Evolutionary conservation across 2,797 vertebrate genomes (phyloP).

Genomic region (Lates japonicus): DNA sequence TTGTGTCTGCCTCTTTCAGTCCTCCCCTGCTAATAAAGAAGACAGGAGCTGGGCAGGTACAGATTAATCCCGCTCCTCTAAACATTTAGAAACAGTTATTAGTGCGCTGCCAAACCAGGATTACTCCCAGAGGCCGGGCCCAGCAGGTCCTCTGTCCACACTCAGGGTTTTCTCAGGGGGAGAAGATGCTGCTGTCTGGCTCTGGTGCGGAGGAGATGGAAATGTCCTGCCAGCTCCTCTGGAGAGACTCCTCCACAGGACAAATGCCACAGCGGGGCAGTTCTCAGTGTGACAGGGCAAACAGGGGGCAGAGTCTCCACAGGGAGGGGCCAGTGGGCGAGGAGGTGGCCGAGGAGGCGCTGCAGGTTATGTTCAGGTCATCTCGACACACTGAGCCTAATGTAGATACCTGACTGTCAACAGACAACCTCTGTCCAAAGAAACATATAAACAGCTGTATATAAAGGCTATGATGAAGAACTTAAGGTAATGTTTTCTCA

Average conservation of each 20-base stretch:
- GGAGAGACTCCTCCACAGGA: constrained; percentile 43
- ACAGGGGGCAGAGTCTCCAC: constrained; percentile 34
- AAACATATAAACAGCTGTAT: too few species aligned
- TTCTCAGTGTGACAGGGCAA: constrained; percentile 47
- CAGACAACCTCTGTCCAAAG: not conserved
- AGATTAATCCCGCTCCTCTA: constrained; percentile 46
- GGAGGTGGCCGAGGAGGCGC: constrained; percentile 13
- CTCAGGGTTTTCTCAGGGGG: constrained; percentile 45
- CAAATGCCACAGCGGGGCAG: constrained; percentile 59
- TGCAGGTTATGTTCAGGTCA: constrained; percentile 45
- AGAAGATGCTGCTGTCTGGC: constrained; percentile 49
- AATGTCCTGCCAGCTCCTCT: constrained; percentile 43
- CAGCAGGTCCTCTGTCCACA: constrained; percentile 43
- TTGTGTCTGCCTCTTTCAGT: constrained; percentile 18
- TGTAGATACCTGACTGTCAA: not conserved
- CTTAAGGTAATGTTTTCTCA: too few species aligned
- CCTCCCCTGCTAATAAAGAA: constrained; percentile 29
- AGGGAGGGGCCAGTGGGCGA: constrained; percentile 30
- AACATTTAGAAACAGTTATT: constrained; percentile 46
- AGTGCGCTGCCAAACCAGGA: constrained; percentile 43
- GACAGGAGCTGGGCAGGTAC: constrained; percentile 42
- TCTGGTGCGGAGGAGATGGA: constrained; percentile 28
- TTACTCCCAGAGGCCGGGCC: constrained; percentile 38
- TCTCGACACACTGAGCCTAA: not conserved
- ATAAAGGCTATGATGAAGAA: too few species aligned